These are phyloP conservation scores for Tetrao urogallus DNA, from an alignment of 2,113 vertebrate species.

Conservation along the genomic window DNA sequence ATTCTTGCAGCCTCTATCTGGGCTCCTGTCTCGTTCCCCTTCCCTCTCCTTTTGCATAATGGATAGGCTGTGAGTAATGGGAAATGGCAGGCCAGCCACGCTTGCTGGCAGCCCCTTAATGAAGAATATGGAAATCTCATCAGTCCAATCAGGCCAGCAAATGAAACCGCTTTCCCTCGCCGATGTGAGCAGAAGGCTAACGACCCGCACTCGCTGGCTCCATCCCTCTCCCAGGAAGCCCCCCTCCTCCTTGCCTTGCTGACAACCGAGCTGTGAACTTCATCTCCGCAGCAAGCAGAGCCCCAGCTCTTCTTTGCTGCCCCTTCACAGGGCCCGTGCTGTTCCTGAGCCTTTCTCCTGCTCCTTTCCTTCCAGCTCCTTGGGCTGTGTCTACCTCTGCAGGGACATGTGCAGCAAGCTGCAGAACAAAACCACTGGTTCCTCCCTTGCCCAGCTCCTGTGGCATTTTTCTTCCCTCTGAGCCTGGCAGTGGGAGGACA, in stretches of 20 bases:
- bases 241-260: constrained; percentile 32
- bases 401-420: not conserved
- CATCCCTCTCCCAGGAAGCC: constrained; percentile 42
- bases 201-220: not conserved
- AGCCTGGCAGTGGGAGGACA: not conserved
- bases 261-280: constrained; percentile 64
- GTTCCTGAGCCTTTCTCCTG: not conserved
- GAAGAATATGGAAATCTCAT: constrained; percentile 81
- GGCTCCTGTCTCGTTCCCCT: constrained; percentile 56
- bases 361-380: not conserved
- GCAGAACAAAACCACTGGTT: not conserved
- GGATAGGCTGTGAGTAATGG: constrained; percentile 79
- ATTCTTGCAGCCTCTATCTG: constrained; percentile 61
- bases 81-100: constrained; percentile 75
- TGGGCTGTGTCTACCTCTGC: not conserved
- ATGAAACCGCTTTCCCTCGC: constrained; percentile 73
- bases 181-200: constrained; percentile 78
- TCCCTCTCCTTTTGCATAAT: constrained; percentile 75
- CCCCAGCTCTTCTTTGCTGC: not conserved
- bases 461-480: not conserved
- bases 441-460: not conserved
- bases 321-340: not conserved
- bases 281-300: constrained; percentile 39
- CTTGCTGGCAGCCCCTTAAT: constrained; percentile 78
- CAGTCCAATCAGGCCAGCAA: constrained; percentile 78